Conservation (phyloP, 2,113 vertebrate species). For the Onychostoma macrolepis region DNA sequence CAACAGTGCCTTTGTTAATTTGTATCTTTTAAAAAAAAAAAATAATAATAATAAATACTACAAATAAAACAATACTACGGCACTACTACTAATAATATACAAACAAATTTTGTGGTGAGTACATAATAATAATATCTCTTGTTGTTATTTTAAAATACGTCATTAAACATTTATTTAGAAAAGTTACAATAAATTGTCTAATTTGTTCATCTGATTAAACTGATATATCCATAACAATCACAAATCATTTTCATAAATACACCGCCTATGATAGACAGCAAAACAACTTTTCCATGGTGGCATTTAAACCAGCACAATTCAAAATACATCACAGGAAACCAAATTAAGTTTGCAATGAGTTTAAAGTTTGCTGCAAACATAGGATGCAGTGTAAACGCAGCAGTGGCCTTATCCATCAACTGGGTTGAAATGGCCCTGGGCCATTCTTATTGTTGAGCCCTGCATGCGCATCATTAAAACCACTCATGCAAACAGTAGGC, state of each 20-base stretch:
- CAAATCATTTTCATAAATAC: background rate
- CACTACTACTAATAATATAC: no score
- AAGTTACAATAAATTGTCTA: background rate
- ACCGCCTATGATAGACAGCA: background rate
- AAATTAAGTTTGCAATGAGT: background rate
- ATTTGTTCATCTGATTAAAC: background rate
- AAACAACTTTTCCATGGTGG: background rate
- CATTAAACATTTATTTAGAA: background rate
- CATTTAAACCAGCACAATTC: background rate
- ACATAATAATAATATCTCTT: background rate
- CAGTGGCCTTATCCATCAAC: conserved; percentile 5
- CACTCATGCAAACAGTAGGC: conserved; percentile 26
- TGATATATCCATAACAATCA: background rate
- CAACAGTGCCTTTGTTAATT: background rate
- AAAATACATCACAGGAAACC: background rate
- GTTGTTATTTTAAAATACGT: background rate
- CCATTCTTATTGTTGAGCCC: conserved; percentile 20
- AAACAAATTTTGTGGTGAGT: background rate
- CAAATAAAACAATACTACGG: background rate
- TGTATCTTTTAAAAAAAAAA: background rate
- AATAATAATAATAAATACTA: background rate
- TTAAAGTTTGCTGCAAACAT: background rate
- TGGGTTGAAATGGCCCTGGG: background rate
- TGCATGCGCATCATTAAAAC: conserved; percentile 16
- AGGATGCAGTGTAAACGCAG: background rate